Percentiles rank a stretch among this genome's conserved stretches.
These are phyloP conservation scores for Cydia strobilella DNA, from an alignment of 1,140 invertebrate genomes.

Conservation along the genomic window DNA sequence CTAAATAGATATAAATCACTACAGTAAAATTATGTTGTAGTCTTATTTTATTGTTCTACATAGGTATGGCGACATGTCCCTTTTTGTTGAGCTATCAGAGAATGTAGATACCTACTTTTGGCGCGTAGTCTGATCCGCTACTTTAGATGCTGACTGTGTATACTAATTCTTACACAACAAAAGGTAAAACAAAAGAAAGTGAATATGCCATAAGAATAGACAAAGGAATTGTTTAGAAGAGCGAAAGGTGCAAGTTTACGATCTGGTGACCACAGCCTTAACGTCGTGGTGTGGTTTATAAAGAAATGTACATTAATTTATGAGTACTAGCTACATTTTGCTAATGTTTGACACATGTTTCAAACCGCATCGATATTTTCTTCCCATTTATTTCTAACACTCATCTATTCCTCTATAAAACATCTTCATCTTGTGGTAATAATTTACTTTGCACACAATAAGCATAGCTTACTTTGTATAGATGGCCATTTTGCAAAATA, in stretches of 20 bases:
- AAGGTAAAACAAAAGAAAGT: constrained; percentile 40
- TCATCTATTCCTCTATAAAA: background rate
- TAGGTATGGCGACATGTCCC: too few species aligned
- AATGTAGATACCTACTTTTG: too few species aligned
- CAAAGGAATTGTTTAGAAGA: constrained; percentile 50
- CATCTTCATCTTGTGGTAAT: too few species aligned
- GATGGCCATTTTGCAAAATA: too few species aligned
- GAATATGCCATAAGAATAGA: constrained; percentile 55
- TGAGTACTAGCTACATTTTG: constrained; percentile 40
- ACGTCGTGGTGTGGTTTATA: constrained; percentile 53
- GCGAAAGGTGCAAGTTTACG: constrained; percentile 63
- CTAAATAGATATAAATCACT: too few species aligned
- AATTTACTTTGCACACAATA: too few species aligned
- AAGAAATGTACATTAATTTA: constrained; percentile 34
- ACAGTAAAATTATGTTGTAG: too few species aligned
- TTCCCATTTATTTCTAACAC: constrained; percentile 10
- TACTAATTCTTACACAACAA: constrained; percentile 16
- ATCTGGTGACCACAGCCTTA: constrained; percentile 49
- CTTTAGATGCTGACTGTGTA: too few species aligned
- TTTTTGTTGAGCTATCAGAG: too few species aligned
- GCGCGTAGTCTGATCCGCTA: too few species aligned
- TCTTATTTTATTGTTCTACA: too few species aligned
- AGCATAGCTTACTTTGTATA: too few species aligned
- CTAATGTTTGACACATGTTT: constrained; percentile 39
- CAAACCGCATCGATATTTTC: constrained; percentile 25